Evolutionary conservation across 2,797 vertebrate genomes (phyloP).

Genomic region (Emydoidea blandingii): DNA sequence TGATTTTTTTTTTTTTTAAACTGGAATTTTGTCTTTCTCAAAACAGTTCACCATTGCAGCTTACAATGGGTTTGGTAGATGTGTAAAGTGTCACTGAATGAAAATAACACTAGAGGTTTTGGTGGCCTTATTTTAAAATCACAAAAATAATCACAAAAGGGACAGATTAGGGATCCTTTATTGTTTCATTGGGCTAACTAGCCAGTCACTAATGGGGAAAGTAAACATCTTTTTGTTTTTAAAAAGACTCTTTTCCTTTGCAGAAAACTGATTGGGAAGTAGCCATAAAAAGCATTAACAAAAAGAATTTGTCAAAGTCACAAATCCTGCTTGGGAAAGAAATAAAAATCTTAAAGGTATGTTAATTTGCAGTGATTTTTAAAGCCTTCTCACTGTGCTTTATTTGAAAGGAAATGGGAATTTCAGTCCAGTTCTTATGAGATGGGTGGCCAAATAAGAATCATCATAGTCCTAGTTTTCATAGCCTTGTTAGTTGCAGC

Average conservation of each 20-base stretch:
- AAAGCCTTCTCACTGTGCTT: slow-evolving; percentile 38
- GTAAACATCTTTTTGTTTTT: not conserved
- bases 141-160: not conserved
- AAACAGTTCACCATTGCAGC: not conserved
- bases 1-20: not conserved
- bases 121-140: not conserved
- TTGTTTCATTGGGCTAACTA: not conserved
- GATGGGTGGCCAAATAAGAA: slow-evolving; percentile 8
- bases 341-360: slow-evolving; percentile 91
- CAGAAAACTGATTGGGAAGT: slow-evolving; percentile 95
- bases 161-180: not conserved
- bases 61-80: slow-evolving; percentile 24
- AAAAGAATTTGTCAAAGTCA: slow-evolving; percentile 93
- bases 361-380: slow-evolving; percentile 52
- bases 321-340: slow-evolving; percentile 94
- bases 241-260: slow-evolving; percentile 21
- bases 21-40: not conserved
- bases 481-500: slow-evolving; percentile 7
- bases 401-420: slow-evolving; percentile 35
- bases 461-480: not conserved
- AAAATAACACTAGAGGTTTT: not conserved
- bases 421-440: slow-evolving; percentile 54
- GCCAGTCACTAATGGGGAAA: not conserved
- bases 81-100: not conserved
- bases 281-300: slow-evolving; percentile 94